Base-by-base conservation (phyloP, 2,113 vertebrate genomes). In the Pimephales promelas region DNA sequence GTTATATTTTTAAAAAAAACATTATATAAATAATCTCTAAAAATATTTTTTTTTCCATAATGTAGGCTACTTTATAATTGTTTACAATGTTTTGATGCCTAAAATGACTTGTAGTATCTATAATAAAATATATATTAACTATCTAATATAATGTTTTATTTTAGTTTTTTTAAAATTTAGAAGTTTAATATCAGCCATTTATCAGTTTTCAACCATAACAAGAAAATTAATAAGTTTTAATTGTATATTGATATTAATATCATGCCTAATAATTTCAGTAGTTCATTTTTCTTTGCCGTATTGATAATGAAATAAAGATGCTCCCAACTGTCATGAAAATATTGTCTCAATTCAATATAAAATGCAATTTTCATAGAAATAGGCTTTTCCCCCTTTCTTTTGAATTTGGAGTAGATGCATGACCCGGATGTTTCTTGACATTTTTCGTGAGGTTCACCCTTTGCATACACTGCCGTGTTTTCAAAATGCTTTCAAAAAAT, bases 381-480 rank as follows among this genome's bases (percentile, higher is more conserved):
- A 66, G 54, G 16, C 7, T 20, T 20, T 68, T 68, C 3, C 1
- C 20, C 22, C 7, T 49, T 36, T 5, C 28, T 56, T 31, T 56
- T 59, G 54, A 40, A 16, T 54, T 75, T 2, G 13, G 22, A 31
- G 20, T 77, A 40, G 54, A 77, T 0, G 36, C 28, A 59, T 57
- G 72, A 74, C 45, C 72, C 11, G 24, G 26, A 74, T 24, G 28
- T 49, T 56, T 75, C 49, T 57, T 40, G 20, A 36, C 22, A n/a
- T 59, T 20, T 76, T 18, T 18, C 5, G 9, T 79, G 57, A 64
- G 40, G n/a, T 64, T 36, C 61, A 52, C 34, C 61, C 61, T 16
- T 16, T 54, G 22, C 20, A 24, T 64, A 49, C 57, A 79, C 59
- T 79, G 57, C 78, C 78, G 66, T 66, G 78, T 49, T 79, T 54